A percentile compares a stretch with the other conserved stretches of the same genome.
Evolutionary conservation across 2,888 invertebrate species (phyloP).

Genomic region (Rhagium mordax): DNA sequence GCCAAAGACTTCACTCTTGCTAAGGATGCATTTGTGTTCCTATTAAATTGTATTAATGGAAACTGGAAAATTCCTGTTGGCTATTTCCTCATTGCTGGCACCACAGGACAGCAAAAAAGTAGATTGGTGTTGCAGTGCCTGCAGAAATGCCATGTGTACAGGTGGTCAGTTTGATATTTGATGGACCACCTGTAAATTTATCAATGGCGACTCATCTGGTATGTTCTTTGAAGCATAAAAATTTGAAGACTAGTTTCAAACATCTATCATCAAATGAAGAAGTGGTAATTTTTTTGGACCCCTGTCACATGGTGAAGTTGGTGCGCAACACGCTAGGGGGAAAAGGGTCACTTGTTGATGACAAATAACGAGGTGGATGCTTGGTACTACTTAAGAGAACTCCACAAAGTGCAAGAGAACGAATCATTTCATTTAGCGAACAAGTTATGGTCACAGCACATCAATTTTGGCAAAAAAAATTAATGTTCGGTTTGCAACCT

Average conservation of each 20-base stretch:
- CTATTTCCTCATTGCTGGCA: slow-evolving; percentile 16
- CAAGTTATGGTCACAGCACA: slow-evolving; percentile 32
- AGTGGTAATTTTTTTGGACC: slow-evolving; percentile 27
- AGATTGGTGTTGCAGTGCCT: background rate
- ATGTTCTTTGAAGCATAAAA: slow-evolving; percentile 10
- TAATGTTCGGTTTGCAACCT: slow-evolving; percentile 33
- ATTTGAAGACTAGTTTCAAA: slow-evolving; percentile 21
- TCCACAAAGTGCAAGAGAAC: slow-evolving; percentile 30
- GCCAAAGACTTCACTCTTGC: slow-evolving; percentile 23
- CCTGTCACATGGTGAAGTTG: slow-evolving; percentile 37
- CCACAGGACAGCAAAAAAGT: slow-evolving; percentile 20
- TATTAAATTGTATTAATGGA: slow-evolving; percentile 31
- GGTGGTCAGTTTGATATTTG: slow-evolving; percentile 23
- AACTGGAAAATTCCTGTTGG: slow-evolving; percentile 33
- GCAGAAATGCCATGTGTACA: slow-evolving; percentile 16
- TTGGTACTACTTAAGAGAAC: slow-evolving; percentile 5
- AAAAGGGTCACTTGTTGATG: background rate
- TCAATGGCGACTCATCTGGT: slow-evolving; percentile 21
- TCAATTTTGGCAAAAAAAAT: slow-evolving; percentile 29
- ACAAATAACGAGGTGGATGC: slow-evolving; percentile 5
- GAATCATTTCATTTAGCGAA: slow-evolving; percentile 38
- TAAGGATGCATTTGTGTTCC: slow-evolving; percentile 29
- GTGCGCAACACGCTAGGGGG: slow-evolving; percentile 33
- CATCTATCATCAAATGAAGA: background rate
- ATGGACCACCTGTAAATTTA: slow-evolving; percentile 23